phyloP scores from a whole-genome alignment of 2,888 invertebrate genomes.

The Diarsia mendica region DNA sequence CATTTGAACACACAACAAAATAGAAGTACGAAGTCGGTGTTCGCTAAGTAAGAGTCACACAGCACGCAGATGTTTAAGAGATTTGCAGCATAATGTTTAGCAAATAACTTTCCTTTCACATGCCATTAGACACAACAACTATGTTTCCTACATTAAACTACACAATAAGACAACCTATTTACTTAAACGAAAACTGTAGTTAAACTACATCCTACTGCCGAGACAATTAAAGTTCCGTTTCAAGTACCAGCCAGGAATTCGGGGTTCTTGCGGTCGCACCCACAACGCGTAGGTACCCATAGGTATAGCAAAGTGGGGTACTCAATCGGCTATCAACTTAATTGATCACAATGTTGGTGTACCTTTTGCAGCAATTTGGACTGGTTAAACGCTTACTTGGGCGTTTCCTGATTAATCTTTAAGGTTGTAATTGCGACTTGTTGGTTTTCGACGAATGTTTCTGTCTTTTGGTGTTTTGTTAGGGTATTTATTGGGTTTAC shows the following conservation, averaged over 20 bases:
- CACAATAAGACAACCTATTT: slow-evolving; percentile 52
- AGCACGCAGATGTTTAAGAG: background rate
- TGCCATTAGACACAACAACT: slow-evolving; percentile 6
- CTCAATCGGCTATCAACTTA: slow-evolving; percentile 77
- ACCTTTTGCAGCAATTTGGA: slow-evolving; percentile 79
- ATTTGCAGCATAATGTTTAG: background rate
- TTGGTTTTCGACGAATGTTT: slow-evolving; percentile 75
- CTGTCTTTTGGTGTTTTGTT: slow-evolving; percentile 70
- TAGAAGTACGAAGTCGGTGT: background rate
- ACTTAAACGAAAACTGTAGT: slow-evolving; percentile 60
- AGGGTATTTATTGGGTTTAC: slow-evolving; percentile 24
- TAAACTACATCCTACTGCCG: slow-evolving; percentile 58
- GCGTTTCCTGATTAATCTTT: slow-evolving; percentile 82
- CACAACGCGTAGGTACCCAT: slow-evolving; percentile 56
- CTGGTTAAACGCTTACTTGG: slow-evolving; percentile 78
- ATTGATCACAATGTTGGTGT: slow-evolving; percentile 76
- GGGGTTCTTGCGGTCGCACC: slow-evolving; percentile 69
- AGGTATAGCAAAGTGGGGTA: slow-evolving; percentile 68
- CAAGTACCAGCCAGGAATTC: slow-evolving; percentile 66
- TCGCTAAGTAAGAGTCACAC: background rate
- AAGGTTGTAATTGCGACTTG: slow-evolving; percentile 79
- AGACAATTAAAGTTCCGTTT: slow-evolving; percentile 70
- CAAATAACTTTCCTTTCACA: background rate
- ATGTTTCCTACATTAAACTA: slow-evolving; percentile 27
- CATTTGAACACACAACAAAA: background rate